Conservation (phyloP, 2,888 invertebrate species). For the Iphiclides podalirius region DNA sequence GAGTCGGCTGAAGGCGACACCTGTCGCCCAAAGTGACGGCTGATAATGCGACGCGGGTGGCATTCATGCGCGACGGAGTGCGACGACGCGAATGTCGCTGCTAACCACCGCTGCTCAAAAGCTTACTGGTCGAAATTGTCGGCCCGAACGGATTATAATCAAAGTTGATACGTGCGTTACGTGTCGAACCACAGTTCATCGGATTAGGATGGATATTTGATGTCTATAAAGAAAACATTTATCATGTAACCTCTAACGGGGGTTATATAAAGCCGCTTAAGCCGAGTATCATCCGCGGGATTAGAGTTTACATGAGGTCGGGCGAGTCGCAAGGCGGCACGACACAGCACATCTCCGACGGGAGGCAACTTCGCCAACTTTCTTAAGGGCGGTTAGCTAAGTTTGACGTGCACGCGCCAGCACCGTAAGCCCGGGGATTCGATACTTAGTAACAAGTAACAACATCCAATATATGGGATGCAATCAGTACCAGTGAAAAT, state of each 20-base stretch:
- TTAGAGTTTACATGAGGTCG: constrained; percentile 72
- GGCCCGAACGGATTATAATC: neutral
- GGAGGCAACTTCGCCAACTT: constrained; percentile 73
- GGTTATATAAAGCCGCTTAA: constrained; percentile 72
- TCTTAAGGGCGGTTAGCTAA: constrained; percentile 76
- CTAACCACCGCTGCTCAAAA: too few relatives aligned
- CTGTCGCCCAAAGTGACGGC: constrained; percentile 75
- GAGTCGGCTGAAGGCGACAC: constrained; percentile 79
- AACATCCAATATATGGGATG: constrained; percentile 54
- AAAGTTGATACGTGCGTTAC: neutral
- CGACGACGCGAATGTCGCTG: constrained; percentile 46
- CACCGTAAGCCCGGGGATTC: constrained; percentile 72
- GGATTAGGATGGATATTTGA: neutral
- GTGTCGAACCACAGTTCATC: too few relatives aligned
- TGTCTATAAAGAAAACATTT: constrained; percentile 46
- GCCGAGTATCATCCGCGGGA: constrained; percentile 73
- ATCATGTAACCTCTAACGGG: constrained; percentile 60
- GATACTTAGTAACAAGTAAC: constrained; percentile 59
- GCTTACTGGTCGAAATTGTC: constrained; percentile 28
- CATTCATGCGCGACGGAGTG: constrained; percentile 66
- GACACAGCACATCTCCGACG: constrained; percentile 65
- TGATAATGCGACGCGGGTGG: constrained; percentile 74
- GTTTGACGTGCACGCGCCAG: constrained; percentile 74
- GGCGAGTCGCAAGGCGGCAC: constrained; percentile 42
- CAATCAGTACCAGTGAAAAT: constrained; percentile 28